A percentile compares a stretch with the other conserved stretches of the same genome.
Evolutionary conservation across 1,140 invertebrate genomes (phyloP).

Genomic region (Rhagoletis zephyria): DNA sequence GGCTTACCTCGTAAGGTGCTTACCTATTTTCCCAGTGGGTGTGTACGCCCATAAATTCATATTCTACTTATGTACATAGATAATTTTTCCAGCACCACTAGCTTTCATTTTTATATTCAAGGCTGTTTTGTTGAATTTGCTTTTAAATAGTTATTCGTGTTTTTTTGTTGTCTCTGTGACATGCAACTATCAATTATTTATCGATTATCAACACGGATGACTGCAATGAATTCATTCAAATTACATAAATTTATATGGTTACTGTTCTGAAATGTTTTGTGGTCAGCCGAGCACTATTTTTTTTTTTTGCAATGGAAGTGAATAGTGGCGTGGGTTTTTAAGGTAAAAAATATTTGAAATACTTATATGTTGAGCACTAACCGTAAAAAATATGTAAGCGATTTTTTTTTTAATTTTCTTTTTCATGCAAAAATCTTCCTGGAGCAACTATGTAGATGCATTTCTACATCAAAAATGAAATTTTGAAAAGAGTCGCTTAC

Average conservation of each 20-base stretch:
- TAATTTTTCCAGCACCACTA: not conserved
- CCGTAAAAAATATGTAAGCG: too few species aligned
- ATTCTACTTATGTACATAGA: not conserved
- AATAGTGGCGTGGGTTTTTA: too few species aligned
- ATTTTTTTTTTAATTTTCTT: too few species aligned
- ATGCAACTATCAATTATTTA: constrained; percentile 34
- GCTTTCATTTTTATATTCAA: constrained; percentile 5
- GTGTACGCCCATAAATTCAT: not conserved
- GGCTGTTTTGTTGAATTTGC: not conserved
- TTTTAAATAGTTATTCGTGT: not conserved
- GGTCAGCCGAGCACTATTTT: not conserved
- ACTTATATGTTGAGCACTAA: too few species aligned
- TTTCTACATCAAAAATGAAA: too few species aligned
- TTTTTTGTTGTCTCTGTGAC: constrained; percentile 9
- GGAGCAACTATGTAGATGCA: too few species aligned
- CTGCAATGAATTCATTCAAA: constrained; percentile 37
- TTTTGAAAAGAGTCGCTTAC: too few species aligned
- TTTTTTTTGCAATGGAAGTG: not conserved
- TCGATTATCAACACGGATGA: constrained; percentile 51
- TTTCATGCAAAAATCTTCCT: too few species aligned
- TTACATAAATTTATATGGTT: constrained; percentile 24
- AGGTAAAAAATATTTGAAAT: too few species aligned
- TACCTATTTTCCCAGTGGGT: not conserved
- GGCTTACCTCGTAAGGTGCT: too few species aligned
- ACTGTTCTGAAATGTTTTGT: constrained; percentile 22